Percentiles rank a stretch among this genome's conserved stretches.
These are phyloP conservation scores for Holotrichia oblita DNA, from an alignment of 1,140 invertebrate species.

Conservation along the genomic window DNA sequence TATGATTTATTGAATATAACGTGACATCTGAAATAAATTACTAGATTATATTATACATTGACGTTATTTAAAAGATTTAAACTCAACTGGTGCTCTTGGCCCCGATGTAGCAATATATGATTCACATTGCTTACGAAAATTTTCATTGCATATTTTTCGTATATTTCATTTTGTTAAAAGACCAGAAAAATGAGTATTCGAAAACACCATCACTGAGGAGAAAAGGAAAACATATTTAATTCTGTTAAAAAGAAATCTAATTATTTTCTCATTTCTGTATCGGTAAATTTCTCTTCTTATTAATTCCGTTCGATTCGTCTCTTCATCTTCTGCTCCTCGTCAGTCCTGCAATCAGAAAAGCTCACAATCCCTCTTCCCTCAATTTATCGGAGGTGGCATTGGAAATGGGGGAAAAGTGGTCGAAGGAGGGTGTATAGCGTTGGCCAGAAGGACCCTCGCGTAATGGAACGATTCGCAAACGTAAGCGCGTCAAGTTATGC, in stretches of 20 bases:
- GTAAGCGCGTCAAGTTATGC: conserved; percentile 35
- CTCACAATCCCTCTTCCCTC: not conserved
- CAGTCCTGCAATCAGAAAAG: not conserved
- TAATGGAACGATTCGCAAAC: conserved; percentile 15
- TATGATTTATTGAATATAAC: no score
- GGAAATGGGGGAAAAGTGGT: not conserved
- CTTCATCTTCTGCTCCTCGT: not conserved
- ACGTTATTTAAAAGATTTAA: no score
- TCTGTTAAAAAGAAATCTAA: conserved; percentile 27
- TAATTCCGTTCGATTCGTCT: not conserved
- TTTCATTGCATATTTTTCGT: no score
- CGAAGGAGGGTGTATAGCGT: not conserved
- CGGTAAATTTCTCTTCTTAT: not conserved
- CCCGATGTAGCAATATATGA: no score
- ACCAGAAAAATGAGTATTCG: no score
- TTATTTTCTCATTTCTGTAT: conserved; percentile 37
- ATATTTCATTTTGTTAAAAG: no score
- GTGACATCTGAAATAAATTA: no score
- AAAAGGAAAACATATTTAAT: not conserved
- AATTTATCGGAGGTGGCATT: not conserved
- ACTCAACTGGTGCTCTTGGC: no score
- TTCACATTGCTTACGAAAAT: no score
- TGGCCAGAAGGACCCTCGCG: not conserved
- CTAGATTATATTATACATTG: no score
- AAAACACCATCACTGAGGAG: not conserved